Base-by-base conservation (phyloP, 2,113 vertebrate species). In the Chloroceryle aenea region DNA sequence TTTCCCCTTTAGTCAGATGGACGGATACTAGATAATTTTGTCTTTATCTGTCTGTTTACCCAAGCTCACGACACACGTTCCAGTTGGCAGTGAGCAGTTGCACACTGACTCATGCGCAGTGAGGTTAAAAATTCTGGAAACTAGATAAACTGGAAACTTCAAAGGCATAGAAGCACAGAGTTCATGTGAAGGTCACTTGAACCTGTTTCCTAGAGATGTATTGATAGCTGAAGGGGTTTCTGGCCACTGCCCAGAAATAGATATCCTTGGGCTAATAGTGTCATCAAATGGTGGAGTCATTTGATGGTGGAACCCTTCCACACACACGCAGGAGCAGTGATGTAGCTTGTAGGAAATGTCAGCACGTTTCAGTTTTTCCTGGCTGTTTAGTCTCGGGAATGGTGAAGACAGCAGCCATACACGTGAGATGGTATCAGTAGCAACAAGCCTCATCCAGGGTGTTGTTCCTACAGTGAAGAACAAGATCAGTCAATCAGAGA, bases 351-450 rank as follows among this genome's bases (percentile, higher is more conserved):
- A 93, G 95, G 94, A 96, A 96, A 95, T 95, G 91, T 89, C 95
- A 95, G 82, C 91, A 87, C 32, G 21, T 94, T 96, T 96, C 96
- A 97, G 81, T 90, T 97, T 97, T 97, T 95, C 91, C 95, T 96
- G 96, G 90, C 93, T 94, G 58, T 91, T 94, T 43, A 89, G 63
- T 64, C 85, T 42, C 72, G 69, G 91, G 89, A 91, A 96, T 83
- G 86, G 92, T 9, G 15, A 96, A 95, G 95, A 85, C 75, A 73
- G 89, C 83, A 91, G 89, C 93, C 85, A 87, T 95, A 43, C 4
- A 0, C 72, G 45, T 73, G 76, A 92, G 88, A 80, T 77, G 87
- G 74, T 95, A 73, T 94, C 83, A 89, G 58, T 25, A 3, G 72
- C 89, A 93, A 9, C 29, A 53, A 86, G 40, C 55, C 38, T 87